Evolutionary conservation across 1,140 invertebrate genomes (phyloP).

Genomic region (Drosophila ogumai): DNA sequence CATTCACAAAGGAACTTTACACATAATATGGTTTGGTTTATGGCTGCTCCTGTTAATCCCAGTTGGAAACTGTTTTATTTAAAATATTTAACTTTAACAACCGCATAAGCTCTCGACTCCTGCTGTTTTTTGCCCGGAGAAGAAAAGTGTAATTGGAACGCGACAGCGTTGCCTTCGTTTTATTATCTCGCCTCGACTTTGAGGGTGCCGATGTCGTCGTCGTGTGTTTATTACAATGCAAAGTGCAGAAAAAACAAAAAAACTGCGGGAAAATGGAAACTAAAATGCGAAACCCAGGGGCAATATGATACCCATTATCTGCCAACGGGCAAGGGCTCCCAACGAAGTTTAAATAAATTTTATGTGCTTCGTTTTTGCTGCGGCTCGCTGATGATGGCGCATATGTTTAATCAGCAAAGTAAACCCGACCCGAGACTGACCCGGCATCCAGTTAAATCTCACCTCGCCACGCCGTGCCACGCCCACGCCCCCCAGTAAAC

Average conservation of each 20-base stretch:
- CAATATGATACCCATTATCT: constrained; percentile 79
- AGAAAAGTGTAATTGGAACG: constrained; percentile 40
- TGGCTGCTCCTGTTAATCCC: constrained; percentile 15
- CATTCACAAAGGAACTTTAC: not conserved
- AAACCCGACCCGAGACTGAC: constrained; percentile 60
- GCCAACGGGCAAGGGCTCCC: constrained; percentile 35
- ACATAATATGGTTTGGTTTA: not conserved
- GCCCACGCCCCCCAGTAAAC: constrained; percentile 33
- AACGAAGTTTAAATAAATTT: constrained; percentile 70
- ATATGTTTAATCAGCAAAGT: constrained; percentile 81
- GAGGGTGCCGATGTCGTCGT: constrained; percentile 57
- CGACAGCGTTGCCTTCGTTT: constrained; percentile 34
- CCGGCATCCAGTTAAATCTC: constrained; percentile 50
- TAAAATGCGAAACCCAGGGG: constrained; percentile 73
- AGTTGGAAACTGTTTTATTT: constrained; percentile 26
- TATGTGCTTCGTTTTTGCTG: constrained; percentile 49
- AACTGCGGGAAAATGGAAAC: constrained; percentile 30
- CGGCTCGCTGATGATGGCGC: constrained; percentile 34
- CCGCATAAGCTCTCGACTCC: constrained; percentile 41
- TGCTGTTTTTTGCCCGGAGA: constrained; percentile 29
- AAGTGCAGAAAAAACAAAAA: constrained; percentile 54
- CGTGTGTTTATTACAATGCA: constrained; percentile 73
- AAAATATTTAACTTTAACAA: constrained; percentile 23
- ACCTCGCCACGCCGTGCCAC: constrained; percentile 19
- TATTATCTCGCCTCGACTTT: constrained; percentile 38